Conservation (phyloP, 1,140 invertebrate genomes). For the Euwallacea similis region DNA sequence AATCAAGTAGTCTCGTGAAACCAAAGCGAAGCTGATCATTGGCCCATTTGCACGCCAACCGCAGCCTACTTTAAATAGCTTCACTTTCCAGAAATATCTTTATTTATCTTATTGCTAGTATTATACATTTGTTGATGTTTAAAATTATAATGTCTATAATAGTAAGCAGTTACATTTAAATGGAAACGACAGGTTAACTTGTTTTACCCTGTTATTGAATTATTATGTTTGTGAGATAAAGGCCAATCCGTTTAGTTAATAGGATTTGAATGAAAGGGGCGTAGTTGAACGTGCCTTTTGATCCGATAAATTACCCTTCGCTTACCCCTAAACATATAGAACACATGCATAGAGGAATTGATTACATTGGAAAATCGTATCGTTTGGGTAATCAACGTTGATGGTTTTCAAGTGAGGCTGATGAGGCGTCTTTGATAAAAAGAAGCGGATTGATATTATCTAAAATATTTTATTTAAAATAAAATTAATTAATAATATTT, state of each 20-base stretch:
- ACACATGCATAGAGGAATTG: not conserved
- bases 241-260: constrained; percentile 32
- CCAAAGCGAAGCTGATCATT: constrained; percentile 14
- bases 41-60: constrained; percentile 8
- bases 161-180: no score
- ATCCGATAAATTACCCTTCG: constrained; percentile 28
- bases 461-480: no score
- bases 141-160: no score
- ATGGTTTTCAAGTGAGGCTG: no score
- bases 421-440: no score
- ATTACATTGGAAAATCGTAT: constrained; percentile 2
- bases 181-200: no score
- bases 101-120: not conserved
- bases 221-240: no score
- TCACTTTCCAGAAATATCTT: not conserved
- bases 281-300: constrained; percentile 24
- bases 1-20: not conserved
- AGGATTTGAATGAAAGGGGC: constrained; percentile 19
- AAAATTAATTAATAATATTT: no score
- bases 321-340: constrained; percentile 13
- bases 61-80: not conserved
- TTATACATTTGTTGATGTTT: no score
- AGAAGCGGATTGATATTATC: no score
- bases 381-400: not conserved
- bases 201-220: no score